Conservation (phyloP, 1,140 invertebrate species). For the Alviniconcha marisindica region DNA sequence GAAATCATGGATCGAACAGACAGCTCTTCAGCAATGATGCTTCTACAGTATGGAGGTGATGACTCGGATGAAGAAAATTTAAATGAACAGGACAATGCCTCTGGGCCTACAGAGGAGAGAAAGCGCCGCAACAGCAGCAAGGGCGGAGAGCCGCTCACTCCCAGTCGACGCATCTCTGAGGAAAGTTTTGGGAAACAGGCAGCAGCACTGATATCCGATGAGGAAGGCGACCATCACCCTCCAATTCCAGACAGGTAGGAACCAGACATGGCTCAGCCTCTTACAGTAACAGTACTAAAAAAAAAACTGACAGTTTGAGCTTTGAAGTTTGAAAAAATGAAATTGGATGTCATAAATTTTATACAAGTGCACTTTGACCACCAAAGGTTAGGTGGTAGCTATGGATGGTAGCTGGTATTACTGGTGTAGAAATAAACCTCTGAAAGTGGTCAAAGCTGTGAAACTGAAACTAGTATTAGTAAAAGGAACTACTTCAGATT, state of each 20-base stretch:
- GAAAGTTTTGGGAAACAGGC: slow-evolving; percentile 19
- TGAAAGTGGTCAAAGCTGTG: too few relatives aligned
- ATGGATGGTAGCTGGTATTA: too few relatives aligned
- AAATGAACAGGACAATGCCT: not conserved
- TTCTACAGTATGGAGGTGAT: slow-evolving; percentile 52
- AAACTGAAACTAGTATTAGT: too few relatives aligned
- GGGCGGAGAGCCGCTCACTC: not conserved
- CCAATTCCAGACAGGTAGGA: slow-evolving; percentile 59
- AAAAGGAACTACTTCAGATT: too few relatives aligned
- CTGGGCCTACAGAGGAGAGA: not conserved
- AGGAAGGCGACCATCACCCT: slow-evolving; percentile 75
- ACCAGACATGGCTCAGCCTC: too few relatives aligned
- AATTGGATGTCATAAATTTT: too few relatives aligned
- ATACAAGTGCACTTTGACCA: too few relatives aligned
- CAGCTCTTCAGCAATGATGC: slow-evolving; percentile 65
- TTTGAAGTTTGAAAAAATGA: too few relatives aligned
- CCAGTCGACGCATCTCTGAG: not conserved
- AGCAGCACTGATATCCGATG: slow-evolving; percentile 75
- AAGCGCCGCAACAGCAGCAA: not conserved
- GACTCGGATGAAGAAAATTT: slow-evolving; percentile 36
- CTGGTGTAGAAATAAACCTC: too few relatives aligned
- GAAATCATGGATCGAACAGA: slow-evolving; percentile 55
- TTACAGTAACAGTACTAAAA: too few relatives aligned
- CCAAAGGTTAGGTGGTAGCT: too few relatives aligned
- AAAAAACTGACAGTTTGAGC: too few relatives aligned